Percentiles rank a stretch among this genome's conserved stretches.
phyloP scores from a whole-genome alignment of 2,888 invertebrate species.

The Ophion ellenae region DNA sequence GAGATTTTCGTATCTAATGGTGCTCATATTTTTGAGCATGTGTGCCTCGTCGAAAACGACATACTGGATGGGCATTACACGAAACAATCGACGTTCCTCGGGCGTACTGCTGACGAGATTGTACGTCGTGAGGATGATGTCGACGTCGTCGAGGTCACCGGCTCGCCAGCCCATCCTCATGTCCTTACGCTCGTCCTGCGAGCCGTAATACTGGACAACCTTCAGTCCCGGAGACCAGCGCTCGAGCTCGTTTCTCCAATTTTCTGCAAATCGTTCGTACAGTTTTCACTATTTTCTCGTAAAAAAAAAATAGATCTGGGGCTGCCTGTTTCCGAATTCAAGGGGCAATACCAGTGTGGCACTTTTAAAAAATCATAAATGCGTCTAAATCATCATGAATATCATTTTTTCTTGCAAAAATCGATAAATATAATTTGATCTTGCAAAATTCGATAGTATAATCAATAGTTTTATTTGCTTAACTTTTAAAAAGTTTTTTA shows the following conservation, averaged over 20 bases:
- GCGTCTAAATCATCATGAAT: too few species aligned
- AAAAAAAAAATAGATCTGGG: not conserved
- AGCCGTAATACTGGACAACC: conserved; percentile 95
- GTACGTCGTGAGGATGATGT: conserved; percentile 95
- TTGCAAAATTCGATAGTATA: too few species aligned
- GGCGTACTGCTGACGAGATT: conserved; percentile 93
- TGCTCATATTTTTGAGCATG: conserved; percentile 99
- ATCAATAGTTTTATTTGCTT: too few species aligned
- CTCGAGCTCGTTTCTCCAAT: conserved; percentile 92
- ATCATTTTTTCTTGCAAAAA: too few species aligned
- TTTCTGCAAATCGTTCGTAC: conserved; percentile 85
- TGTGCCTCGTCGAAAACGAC: conserved; percentile 99
- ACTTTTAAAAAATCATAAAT: too few species aligned
- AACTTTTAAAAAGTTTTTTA: too few species aligned
- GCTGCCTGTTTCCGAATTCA: too few species aligned
- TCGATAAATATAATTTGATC: too few species aligned
- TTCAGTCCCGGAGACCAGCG: conserved; percentile 92
- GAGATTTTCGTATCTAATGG: conserved; percentile 94
- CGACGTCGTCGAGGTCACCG: conserved; percentile 89
- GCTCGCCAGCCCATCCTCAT: conserved; percentile 91
- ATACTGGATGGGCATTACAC: conserved; percentile 95
- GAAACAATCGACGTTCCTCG: conserved; percentile 95
- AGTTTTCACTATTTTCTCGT: not conserved
- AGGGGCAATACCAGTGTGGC: too few species aligned
- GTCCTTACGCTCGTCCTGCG: conserved; percentile 92